Conservation (phyloP, 2,113 vertebrate species). For the Melanotaenia duboulayi region DNA sequence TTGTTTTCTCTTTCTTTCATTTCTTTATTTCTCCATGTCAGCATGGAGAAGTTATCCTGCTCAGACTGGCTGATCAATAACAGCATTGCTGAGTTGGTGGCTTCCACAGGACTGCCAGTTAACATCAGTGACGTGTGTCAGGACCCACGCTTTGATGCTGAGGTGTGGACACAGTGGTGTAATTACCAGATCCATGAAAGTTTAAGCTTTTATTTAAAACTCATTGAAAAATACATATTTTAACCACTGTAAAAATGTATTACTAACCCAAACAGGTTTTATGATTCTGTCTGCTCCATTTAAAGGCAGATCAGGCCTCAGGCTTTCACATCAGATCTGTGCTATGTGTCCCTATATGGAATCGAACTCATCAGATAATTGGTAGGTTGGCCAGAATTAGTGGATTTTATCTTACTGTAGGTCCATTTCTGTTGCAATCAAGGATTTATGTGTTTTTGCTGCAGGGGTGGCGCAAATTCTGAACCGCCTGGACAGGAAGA, state of each 20-base stretch:
- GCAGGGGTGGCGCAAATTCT: constrained; percentile 85
- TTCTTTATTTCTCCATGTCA: constrained; percentile 70
- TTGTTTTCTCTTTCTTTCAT: constrained; percentile 56
- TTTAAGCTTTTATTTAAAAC: constrained; percentile 14
- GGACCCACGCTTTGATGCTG: constrained; percentile 86
- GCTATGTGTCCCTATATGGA: constrained; percentile 87
- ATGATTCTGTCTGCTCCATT: constrained; percentile 8
- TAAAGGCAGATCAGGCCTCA: constrained; percentile 84
- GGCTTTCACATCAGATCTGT: constrained; percentile 86
- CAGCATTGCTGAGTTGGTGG: constrained; percentile 86
- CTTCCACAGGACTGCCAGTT: constrained; percentile 85
- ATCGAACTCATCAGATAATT: constrained; percentile 86
- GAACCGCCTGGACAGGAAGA: constrained; percentile 85
- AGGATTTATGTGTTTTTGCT: constrained; percentile 20
- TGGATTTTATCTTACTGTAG: constrained; percentile 4
- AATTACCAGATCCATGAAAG: neutral
- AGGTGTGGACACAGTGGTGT: constrained; percentile 68
- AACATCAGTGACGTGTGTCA: constrained; percentile 88
- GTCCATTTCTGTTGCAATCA: neutral
- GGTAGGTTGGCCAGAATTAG: constrained; percentile 69
- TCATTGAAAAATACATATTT: neutral
- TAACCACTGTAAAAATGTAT: neutral
- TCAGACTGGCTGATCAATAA: constrained; percentile 88
- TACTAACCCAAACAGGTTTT: neutral
- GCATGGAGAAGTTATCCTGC: constrained; percentile 85